A percentile compares a stretch with the other conserved stretches of the same genome.
Evolutionary conservation across 2,797 vertebrate species (phyloP).

Genomic region (Crotalus adamanteus): DNA sequence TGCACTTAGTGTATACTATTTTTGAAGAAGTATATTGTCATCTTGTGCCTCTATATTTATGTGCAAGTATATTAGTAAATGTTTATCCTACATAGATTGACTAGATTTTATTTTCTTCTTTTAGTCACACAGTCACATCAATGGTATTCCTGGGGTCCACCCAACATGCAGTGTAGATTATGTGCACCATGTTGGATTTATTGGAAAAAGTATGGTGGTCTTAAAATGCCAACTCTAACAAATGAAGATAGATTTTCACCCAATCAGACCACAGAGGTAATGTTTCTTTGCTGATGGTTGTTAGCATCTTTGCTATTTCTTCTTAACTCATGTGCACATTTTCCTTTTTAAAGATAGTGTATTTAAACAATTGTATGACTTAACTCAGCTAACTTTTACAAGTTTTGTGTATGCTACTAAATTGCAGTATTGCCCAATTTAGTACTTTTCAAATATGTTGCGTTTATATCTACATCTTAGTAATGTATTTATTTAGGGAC

Average conservation of each 20-base stretch:
- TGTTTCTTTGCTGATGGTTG: background rate
- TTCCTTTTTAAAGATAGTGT: background rate
- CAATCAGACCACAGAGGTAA: constrained; percentile 78
- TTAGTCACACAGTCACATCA: constrained; percentile 92
- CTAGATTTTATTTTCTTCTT: constrained; percentile 40
- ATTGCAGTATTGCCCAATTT: background rate
- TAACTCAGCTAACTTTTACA: background rate
- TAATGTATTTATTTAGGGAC: background rate
- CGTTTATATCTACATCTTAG: background rate
- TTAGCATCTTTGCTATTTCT: background rate
- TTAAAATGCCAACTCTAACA: constrained; percentile 96
- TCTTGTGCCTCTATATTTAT: background rate
- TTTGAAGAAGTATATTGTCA: background rate
- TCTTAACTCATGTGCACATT: background rate
- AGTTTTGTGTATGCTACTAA: background rate
- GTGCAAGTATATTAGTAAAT: background rate
- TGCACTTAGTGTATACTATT: background rate
- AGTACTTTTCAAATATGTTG: background rate
- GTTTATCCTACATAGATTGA: background rate
- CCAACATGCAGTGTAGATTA: constrained; percentile 95
- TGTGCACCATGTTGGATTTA: constrained; percentile 98
- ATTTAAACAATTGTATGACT: background rate
- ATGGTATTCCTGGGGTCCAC: constrained; percentile 98
- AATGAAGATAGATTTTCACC: constrained; percentile 92
- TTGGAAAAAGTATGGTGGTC: constrained; percentile 97